A percentile compares a stretch with the other conserved stretches of the same genome.
phyloP scores from a whole-genome alignment of 2,797 vertebrate species.

The Myiotriccus ornatus region DNA sequence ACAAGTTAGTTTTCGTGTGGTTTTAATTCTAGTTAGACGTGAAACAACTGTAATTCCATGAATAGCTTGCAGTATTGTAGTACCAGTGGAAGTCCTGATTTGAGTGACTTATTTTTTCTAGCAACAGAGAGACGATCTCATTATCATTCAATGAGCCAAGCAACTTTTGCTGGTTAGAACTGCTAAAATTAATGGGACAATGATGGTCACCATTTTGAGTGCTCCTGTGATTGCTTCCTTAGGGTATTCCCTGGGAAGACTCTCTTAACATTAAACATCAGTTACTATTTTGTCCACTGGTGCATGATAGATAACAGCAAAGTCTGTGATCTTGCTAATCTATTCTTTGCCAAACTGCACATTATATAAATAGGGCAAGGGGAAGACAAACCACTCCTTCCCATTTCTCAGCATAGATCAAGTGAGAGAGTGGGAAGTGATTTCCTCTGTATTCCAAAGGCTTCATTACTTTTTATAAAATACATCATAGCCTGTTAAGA shows the following conservation, averaged over 20 bases:
- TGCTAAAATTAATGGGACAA: constrained; percentile 3
- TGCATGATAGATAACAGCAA: background rate
- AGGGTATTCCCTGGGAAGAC: background rate
- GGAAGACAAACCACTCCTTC: background rate
- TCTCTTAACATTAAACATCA: background rate
- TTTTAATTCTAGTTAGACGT: background rate
- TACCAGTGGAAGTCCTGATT: background rate
- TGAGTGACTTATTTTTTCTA: background rate
- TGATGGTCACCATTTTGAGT: background rate
- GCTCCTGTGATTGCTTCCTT: background rate
- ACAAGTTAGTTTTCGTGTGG: background rate
- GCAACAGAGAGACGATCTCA: background rate
- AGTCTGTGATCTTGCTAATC: constrained; percentile 26
- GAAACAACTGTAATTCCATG: background rate
- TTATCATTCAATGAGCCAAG: background rate
- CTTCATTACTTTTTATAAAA: constrained; percentile 12
- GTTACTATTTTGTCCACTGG: background rate
- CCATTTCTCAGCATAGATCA: constrained; percentile 11
- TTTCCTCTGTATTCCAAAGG: constrained; percentile 9
- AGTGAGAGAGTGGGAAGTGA: background rate
- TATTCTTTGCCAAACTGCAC: constrained; percentile 2
- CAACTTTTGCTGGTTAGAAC: background rate
- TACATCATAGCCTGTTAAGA: background rate
- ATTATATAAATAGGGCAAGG: background rate
- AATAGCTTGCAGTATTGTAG: background rate